A percentile compares a stretch with the other conserved stretches of the same genome.
phyloP scores from a whole-genome alignment of 2,797 vertebrate genomes.

The Chaunax sp. region DNA sequence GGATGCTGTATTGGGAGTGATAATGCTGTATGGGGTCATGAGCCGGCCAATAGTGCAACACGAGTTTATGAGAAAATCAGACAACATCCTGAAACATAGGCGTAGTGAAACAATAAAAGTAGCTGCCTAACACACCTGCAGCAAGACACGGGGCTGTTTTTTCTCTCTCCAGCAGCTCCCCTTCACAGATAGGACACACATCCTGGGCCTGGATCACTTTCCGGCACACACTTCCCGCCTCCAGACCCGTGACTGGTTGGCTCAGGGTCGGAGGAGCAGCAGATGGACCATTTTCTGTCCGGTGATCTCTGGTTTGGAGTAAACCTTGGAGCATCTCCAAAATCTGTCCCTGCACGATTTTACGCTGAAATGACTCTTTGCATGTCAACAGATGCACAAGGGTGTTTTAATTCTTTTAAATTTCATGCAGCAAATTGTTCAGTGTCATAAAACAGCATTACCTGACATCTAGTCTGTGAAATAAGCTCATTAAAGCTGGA shows the following conservation, averaged over 20 bases:
- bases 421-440: too few species aligned
- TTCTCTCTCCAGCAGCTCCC: slow-evolving; percentile 80
- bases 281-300: not conserved
- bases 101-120: slow-evolving; percentile 17
- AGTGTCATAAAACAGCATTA: too few species aligned
- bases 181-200: slow-evolving; percentile 84
- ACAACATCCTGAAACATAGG: slow-evolving; percentile 12
- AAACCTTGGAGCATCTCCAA: slow-evolving; percentile 74
- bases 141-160: slow-evolving; percentile 77
- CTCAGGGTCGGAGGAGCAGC: not conserved
- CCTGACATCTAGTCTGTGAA: too few species aligned
- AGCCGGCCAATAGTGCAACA: too few species aligned
- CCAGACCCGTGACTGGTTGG: not conserved
- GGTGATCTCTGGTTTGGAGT: slow-evolving; percentile 45
- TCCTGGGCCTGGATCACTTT: slow-evolving; percentile 75
- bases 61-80: slow-evolving; percentile 13
- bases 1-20: slow-evolving; percentile 11
- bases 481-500: too few species aligned
- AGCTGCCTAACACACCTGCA: slow-evolving; percentile 82
- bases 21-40: slow-evolving; percentile 31
- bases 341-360: slow-evolving; percentile 83
- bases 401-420: too few species aligned
- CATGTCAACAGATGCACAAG: not conserved
- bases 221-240: slow-evolving; percentile 62
- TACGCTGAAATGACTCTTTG: slow-evolving; percentile 77